Evolutionary conservation across 2,888 invertebrate genomes (phyloP).

Genomic region (Drosophila macrospina): DNA sequence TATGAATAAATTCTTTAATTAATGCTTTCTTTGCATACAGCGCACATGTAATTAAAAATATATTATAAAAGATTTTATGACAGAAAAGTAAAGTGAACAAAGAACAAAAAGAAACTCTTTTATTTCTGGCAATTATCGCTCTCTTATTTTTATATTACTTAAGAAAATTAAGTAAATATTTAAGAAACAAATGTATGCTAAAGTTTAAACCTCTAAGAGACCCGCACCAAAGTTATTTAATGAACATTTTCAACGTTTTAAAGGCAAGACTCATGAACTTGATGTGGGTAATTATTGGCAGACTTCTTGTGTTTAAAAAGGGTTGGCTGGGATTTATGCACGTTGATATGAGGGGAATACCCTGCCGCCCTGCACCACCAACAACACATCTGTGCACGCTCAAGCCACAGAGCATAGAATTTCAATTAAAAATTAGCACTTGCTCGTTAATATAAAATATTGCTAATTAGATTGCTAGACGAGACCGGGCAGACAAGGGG

Average conservation of each 20-base stretch:
- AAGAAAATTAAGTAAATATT: not conserved
- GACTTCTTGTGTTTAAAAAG: slow-evolving; percentile 24
- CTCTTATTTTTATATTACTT: not conserved
- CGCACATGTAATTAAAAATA: not conserved
- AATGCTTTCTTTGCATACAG: not conserved
- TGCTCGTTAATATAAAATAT: slow-evolving; percentile 77
- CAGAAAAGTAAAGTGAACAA: not conserved
- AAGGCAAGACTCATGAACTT: slow-evolving; percentile 34
- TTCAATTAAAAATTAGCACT: slow-evolving; percentile 79
- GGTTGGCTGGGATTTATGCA: slow-evolving; percentile 51
- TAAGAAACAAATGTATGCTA: not conserved
- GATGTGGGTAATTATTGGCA: slow-evolving; percentile 74
- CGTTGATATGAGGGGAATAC: slow-evolving; percentile 25
- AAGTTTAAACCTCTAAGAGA: not conserved
- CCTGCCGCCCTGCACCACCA: too few species aligned
- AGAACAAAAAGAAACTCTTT: not conserved
- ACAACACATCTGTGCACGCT: too few species aligned
- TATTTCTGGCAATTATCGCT: not conserved
- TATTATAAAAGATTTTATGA: not conserved
- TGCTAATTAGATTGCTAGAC: slow-evolving; percentile 72
- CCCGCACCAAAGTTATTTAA: slow-evolving; percentile 37
- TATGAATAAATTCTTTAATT: too few species aligned
- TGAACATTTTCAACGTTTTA: slow-evolving; percentile 13
- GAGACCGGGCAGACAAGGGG: slow-evolving; percentile 2
- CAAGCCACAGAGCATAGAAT: slow-evolving; percentile 53